Base-by-base conservation (phyloP, 2,797 vertebrate species). In the Anguilla obscura region DNA sequence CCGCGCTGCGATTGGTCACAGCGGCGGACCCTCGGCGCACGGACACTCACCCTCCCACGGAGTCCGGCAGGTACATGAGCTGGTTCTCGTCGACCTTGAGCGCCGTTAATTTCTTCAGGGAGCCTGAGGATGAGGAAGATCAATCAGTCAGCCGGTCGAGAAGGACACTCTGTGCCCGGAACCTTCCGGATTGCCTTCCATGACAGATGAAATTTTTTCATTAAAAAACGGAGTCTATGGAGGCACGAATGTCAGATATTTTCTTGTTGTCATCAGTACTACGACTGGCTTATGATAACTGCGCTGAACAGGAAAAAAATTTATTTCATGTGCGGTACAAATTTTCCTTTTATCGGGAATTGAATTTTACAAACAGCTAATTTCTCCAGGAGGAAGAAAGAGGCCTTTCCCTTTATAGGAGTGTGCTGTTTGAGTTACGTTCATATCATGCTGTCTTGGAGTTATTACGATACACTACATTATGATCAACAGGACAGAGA, bases 61-160 rank as follows among this genome's bases (percentile, higher is more conserved):
- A 97, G 91, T 99, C 98, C 63, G 98, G 98, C 90, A 99, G 94
- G 92, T 97, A 97, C 94, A 99, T 97, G 91, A 99, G 95, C 93
- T 99, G 98, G 95, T 99, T 99, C 96, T 99, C 98, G 94, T 99
- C 98, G 93, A 99, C 97, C 93, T 99, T 99, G 91, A 99, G 96
- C 45, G 98, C 97, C 1, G 98, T 97, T 92, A 99, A 93, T 92
- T 97, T 99, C 95, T 98, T 99, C 91, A 99, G 91, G 50, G 96
- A 98, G 92, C 98, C 98, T 99, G 92, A 87, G 92, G 79, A 69
- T 36, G 33, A 91, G 0, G 79, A 90, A 83, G 85, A 94, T 30
- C 58, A 36, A 86, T 56, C 27, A n/a, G 63, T 87, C 71, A 80
- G 60, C 69, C 69, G 56, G 60, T 63, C 56, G 48, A 12, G 58